Base-by-base conservation (phyloP, 1,140 invertebrate genomes). In the Ceratina calcarata region DNA sequence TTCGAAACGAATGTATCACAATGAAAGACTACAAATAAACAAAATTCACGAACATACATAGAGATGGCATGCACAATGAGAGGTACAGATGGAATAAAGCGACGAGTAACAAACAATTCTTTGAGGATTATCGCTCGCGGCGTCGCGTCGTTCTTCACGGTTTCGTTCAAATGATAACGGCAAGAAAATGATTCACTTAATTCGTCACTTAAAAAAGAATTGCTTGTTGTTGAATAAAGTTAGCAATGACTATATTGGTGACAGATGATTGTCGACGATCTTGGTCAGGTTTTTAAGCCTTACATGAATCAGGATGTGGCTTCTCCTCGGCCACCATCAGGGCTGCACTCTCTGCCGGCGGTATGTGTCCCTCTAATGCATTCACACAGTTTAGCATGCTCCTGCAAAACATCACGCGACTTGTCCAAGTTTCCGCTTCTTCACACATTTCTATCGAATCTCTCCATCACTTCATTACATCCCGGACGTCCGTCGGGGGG, bases 381-480 rank as follows among this genome's bases (percentile, higher is more conserved):
- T 96, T 97, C 91, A 96, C 96, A 94, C 96, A 96, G 95, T 97
- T 97, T 94, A 96, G 94, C 96, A 96, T 96, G 94, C 96, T 97
- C 94, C 96, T 96, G 94, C 68, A 94, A 95, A 96, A 95, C 93
- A 94, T 91, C 93, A 93, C 93, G 93, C 93, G 92, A 93, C 93
- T 93, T 93, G 93, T 84, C 84, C 84, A 86, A 78, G 70, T 85
- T 86, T 87, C 69, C 84, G 82, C 77, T 85, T 83, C 71, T 83
- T 83, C 68, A 86, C 58, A 83, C 72, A 82, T 81, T 83, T 83
- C 69, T 79, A 75, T 79, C 73, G 67, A 73, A 71, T 81, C 70
- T 78, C 70, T 80, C 77, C 68, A 64, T 72, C 22, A 73, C 51
- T 78, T 53, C 49, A 45, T 66, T 82, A 73, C 51, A 79, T 76